Evolutionary conservation across 2,888 invertebrate genomes (phyloP), one percentile per base, ranked within the genome.

Genomic region (Lordiphosa fenestrarum): DNA sequence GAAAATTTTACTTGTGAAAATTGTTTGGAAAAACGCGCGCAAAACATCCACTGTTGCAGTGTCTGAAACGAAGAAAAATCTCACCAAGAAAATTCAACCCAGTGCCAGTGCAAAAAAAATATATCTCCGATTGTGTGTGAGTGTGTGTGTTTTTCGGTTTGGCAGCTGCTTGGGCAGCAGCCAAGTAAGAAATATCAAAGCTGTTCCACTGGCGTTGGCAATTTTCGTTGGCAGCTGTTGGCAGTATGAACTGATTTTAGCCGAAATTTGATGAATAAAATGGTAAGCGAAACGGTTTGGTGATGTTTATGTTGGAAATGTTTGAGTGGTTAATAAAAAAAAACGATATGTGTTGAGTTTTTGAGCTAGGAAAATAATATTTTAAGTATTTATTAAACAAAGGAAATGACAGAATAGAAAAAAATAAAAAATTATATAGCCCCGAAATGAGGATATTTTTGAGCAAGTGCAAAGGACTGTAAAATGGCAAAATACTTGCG

Each of bases 201-300:
- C 52, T 63, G 30, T 39, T 62, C 66, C 64, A 83, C 76, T 80
- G 69, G 72, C 67, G 69, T 69, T 67, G 62, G 62, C 30, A 6
- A 6, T 72, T 60, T 64, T 76, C 71, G 74, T 71, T 82, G 71
- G 71, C 86, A 84, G 81, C 86, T 85, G 84, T 72, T 84, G 72
- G 73, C 77, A 85, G 74, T 69, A 85, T 85, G 86, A 73, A 76
- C 69, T 85, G 86, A 85, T 83, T 83, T 84, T 71, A 61, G 70
- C 66, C 73, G 74, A 71, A 59, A 63, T 71, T 72, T 70, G 35
- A 65, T 60, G 57, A 72, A 85, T 65, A 83, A 74, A 83, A 85
- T 85, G 85, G 85, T 85, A 57, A 85, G 85, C 61, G 51, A 36
- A 44, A 12, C 4, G 25, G 69, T 63, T 70, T 67, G 36, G n/a